Percentiles rank a stretch among this genome's conserved stretches.
These are phyloP conservation scores for Microtus pennsylvanicus DNA, from an alignment of 2,113 vertebrate species.

Conservation along the genomic window DNA sequence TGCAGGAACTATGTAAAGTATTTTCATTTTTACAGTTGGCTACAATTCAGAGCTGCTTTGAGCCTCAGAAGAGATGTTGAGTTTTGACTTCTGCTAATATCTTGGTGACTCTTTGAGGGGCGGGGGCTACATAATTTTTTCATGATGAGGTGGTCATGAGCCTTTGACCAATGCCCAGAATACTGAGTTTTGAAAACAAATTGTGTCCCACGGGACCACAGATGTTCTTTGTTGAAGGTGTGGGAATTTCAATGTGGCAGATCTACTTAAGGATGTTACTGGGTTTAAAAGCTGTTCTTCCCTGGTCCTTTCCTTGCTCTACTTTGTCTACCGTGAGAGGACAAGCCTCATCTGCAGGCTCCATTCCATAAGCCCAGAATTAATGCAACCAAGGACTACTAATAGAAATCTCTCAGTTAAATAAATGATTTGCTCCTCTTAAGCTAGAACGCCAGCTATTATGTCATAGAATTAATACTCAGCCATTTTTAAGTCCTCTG, in stretches of 20 bases:
- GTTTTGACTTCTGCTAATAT: neutral
- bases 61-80: neutral
- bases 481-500: too few relatives aligned
- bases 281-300: too few relatives aligned
- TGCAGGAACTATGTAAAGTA: neutral
- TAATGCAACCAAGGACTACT: neutral
- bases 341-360: neutral
- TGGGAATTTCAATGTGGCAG: neutral
- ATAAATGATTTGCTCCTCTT: neutral
- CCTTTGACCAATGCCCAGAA: neutral
- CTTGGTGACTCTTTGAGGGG: neutral
- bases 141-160: too few relatives aligned
- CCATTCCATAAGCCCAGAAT: neutral
- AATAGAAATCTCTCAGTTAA: neutral
- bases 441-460: too few relatives aligned
- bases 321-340: accelerated
- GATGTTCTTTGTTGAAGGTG: neutral
- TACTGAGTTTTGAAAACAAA: neutral
- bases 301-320: neutral
- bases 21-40: neutral
- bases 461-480: neutral
- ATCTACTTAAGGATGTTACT: neutral
- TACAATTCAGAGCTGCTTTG: neutral
- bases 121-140: neutral
- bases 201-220: too few relatives aligned